Evolutionary conservation across 2,888 invertebrate species (phyloP), one percentile per base, ranked within the genome.

Genomic region (Folsomia candida): DNA sequence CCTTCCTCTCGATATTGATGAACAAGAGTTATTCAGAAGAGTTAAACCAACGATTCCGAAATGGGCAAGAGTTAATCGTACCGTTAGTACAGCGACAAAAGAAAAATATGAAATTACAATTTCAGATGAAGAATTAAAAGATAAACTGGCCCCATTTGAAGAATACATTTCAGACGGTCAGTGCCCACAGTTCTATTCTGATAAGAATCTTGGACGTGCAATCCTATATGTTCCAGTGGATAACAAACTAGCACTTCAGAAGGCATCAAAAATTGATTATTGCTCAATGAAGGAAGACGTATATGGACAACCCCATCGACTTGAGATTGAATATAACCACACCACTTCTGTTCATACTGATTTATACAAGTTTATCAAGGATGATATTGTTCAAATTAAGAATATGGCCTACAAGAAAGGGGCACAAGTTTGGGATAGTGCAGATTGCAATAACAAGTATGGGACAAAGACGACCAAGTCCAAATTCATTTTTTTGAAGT

Each of bases 291-390:
- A 14, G 4, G 37, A 37, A 37, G 6, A 14, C 14, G 6, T 14
- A 4, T 51, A 37, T 22, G 66, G 59, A 2, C 71, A 71, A 27
- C 63, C 59, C n/a, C 28, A 59, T 14, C 54, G 71, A 18, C 24
- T 62, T 9, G 71, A 71, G 62, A 47, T 71, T 26, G 71, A 71
- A 25, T 68, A 63, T 28, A 68, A 51, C 3, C 63, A 71, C 18
- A 27, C 26, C 3, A 6, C 54, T 2, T 61, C 71, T 1, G 61
- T 71, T 63, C 61, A 63, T 4, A 6, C 6, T 2, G 64, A 71
- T 1, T 20, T 71, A 20, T 64, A 58, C 51, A 29, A 20, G n/a
- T 58, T 51, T 26, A 29, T 70, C n/a, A 14, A 66, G 9, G 2
- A 11, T n/a, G 67, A 57, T 6, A 57, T 57, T 22, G 24, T 11